These are phyloP conservation scores for Drosophila falleni DNA, from an alignment of 2,888 invertebrate species.

Conservation along the genomic window DNA sequence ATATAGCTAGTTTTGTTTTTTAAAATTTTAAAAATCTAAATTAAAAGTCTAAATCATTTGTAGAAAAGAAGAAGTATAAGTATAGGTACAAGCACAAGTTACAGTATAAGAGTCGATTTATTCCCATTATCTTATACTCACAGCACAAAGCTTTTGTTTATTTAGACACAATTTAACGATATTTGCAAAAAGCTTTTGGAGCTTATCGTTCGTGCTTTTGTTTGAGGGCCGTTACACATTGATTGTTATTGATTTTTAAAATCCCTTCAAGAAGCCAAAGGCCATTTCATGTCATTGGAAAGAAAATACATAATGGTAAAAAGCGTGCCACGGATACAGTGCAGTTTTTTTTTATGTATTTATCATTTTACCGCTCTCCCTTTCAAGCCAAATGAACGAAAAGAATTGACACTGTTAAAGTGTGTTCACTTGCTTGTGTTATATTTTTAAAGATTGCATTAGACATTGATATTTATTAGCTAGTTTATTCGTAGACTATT, in stretches of 20 bases:
- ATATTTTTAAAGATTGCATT: background rate
- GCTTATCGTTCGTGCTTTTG: conserved; percentile 7
- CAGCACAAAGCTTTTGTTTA: conserved; percentile 20
- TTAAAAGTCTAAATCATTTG: too few species aligned
- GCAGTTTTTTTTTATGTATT: background rate
- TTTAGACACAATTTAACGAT: conserved; percentile 36
- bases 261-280: conserved; percentile 10
- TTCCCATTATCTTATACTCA: background rate
- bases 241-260: conserved; percentile 45
- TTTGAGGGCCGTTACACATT: conserved; percentile 16
- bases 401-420: conserved; percentile 6
- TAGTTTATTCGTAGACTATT: too few species aligned
- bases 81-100: too few species aligned
- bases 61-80: too few species aligned
- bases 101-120: background rate
- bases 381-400: too few species aligned
- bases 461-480: background rate
- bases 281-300: conserved; percentile 18
- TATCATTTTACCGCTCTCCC: background rate
- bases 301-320: conserved; percentile 12
- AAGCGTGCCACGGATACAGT: conserved; percentile 40
- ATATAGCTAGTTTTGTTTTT: too few species aligned
- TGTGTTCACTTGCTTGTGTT: conserved; percentile 2
- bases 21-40: too few species aligned
- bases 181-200: conserved; percentile 32